Evolutionary conservation across 2,113 vertebrate genomes (phyloP), one percentile per base, ranked within the genome.

Genomic region (Pedetes capensis): DNA sequence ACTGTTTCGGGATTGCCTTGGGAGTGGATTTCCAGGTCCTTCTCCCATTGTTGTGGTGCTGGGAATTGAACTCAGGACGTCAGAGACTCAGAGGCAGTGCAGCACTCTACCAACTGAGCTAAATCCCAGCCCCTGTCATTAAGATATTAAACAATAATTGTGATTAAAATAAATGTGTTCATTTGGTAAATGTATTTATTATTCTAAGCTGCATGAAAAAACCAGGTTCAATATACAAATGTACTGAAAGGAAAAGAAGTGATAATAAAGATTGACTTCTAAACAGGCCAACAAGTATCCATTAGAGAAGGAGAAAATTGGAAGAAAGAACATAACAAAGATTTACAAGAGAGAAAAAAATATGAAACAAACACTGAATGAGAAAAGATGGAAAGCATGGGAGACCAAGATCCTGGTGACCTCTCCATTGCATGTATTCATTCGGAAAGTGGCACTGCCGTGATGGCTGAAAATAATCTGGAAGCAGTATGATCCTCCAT

Each of bases 221-320:
- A 29, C 27, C 92, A 85, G 37, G 11, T 29, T 79, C 4, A 22
- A 22, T 39, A 84, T 66, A 27, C 29, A 76, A 86, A 64, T 32
- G 6, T 42, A 64, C 7, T n/a, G 29, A 91, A 64, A 78, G 8
- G 37, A 82, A 95, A 78, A 59, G 47, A 93, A 68, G 10, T 55
- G 37, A 83, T 13, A 49, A 80, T 47, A 47, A 39, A 42, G n/a
- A 53, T 3, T 66, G 5, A 49, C 93, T 74, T 69, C 63, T 53
- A 86, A 93, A 91, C 12, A 81, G 51, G 13, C 34, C 11, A 39
- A 63, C 49, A 76, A 22, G 29, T 66, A 44, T 72, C 2, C 49
- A 79, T 49, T 49, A 88, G n/a, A 81, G n/a, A 10, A 96, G 66
- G 53, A 82, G 8, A 79, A 68, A 69, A 86, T 59, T 8, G n/a